Evolutionary conservation across 2,888 invertebrate genomes (phyloP), one percentile per base, ranked within the genome.

Genomic region (Drosophila macrospina): DNA sequence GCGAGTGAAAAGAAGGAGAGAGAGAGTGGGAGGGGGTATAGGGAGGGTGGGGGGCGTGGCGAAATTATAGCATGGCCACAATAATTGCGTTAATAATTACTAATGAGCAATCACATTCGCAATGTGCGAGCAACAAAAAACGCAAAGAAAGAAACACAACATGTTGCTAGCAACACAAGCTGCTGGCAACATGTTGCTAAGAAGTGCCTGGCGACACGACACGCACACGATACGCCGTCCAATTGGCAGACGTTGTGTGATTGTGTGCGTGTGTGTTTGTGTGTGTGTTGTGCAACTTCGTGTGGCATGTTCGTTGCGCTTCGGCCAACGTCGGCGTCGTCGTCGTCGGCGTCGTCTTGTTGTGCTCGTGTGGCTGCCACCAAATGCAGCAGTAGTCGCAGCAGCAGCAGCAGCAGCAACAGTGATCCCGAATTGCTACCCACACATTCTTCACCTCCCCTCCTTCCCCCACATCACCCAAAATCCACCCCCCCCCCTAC

Each of bases 61-160:
- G 16, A 39, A 36, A 24, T 1, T 16, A 7, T 10, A 1, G 50
- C 36, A 47, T 11, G 62, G 68, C 75, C 68, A 52, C 64, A 68
- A 77, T 74, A 86, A 87, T 87, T 52, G 47, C 62, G 42, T 65
- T 81, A 81, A 72, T 69, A 87, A 82, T 84, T 65, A 63, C 81
- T 69, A 77, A 82, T 78, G 65, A 65, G 55, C 72, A 67, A 82
- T 80, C 62, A 56, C 62, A 56, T 41, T 68, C 32, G 74, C 65
- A 50, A 42, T 66, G 48, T 69, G n/a, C 52, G 60, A 37, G 44
- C 62, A 55, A 50, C 28, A 44, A 10, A 15, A 28, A 2, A 26
- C 3, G 20, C 28, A 44, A 10, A 15, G 13, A 2, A 26, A 7
- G 20, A 8, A 24, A 42, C 20, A 20, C 20, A 20, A 20, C 20